phyloP scores from a whole-genome alignment of 2,888 invertebrate genomes.

The Scaptomyza tumidula region DNA sequence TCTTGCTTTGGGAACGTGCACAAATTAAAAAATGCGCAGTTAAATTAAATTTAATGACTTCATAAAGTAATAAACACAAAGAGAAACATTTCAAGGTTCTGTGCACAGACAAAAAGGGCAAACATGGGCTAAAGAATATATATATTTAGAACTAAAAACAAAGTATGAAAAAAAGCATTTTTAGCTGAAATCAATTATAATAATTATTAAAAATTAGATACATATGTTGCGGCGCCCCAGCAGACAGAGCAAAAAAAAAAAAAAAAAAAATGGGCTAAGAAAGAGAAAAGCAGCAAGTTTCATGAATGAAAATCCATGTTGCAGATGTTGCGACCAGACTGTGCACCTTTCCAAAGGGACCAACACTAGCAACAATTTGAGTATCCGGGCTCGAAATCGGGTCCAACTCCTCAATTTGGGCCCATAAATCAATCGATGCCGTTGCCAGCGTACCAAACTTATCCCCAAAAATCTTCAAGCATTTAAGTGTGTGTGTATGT shows the following conservation, averaged over 20 bases:
- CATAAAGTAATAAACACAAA: conserved; percentile 63
- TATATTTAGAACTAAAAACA: conserved; percentile 5
- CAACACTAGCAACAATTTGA: conserved; percentile 41
- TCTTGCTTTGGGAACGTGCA: conserved; percentile 49
- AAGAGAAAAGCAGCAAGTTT: conserved; percentile 28
- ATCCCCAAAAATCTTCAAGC: conserved; percentile 31
- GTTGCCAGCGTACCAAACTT: conserved; percentile 59
- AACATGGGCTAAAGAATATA: conserved; percentile 33
- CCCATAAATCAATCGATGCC: conserved; percentile 82
- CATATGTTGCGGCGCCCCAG: conserved; percentile 59
- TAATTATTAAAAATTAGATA: conserved; percentile 75
- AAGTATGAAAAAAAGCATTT: conserved; percentile 16
- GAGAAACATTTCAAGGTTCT: conserved; percentile 73
- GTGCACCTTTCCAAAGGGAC: conserved; percentile 42
- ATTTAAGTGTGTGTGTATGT: conserved; percentile 14
- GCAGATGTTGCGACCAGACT: conserved; percentile 30
- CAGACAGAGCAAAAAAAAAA: neutral
- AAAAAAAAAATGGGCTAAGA: too few relatives aligned
- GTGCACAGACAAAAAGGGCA: conserved; percentile 52
- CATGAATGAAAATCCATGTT: conserved; percentile 49
- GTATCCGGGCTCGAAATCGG: conserved; percentile 48
- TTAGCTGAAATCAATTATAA: conserved; percentile 66
- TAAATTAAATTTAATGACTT: conserved; percentile 75
- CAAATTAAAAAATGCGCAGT: conserved; percentile 66
- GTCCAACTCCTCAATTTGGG: conserved; percentile 71